Evolutionary conservation across 2,797 vertebrate genomes (phyloP), one percentile per base, ranked within the genome.

Genomic region (Triplophysa bombifrons): DNA sequence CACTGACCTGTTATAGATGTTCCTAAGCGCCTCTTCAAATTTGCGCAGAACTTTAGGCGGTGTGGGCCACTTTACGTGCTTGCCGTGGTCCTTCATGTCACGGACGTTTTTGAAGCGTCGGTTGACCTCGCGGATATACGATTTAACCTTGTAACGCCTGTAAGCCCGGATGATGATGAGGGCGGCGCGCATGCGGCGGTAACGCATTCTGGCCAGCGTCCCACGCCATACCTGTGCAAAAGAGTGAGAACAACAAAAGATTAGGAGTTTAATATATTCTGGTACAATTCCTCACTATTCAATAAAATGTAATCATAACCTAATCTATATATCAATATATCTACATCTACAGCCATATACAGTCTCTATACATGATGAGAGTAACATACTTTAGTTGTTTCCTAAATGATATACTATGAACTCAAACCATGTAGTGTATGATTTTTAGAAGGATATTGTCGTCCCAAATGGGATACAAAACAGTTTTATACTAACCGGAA

Each of bases 141-240:
- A 93, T 78, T 94, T 96, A 9, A 99, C 96, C 82, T 99, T 99
- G 93, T 96, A 96, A 86, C 90, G 95, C 4, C 97, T 91, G 87
- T 99, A 99, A 1, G 94, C 93, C 50, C 85, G 91, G 73, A 95
- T 87, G 76, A 99, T 97, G 6, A 90, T 89, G 63, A 95, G 92
- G 0, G 94, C 96, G 0, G 98, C 97, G 25, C 90, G 92, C 72
- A 96, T 97, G 38, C 94, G 95, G 80, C 94, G 94, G 85, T 97
- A 99, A 25, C 92, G 92, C 88, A 94, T 94, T 11, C 97, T 93
- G 78, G 97, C 97, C 51, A 98, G 79, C 0, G 97, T 95, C 51
- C 97, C 97, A 48, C 97, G 91, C 98, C 98, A 99, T 20, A 99
- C 94, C 97, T 99, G 87, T 9, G 44, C 69, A 2, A 72, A 41